Percentiles rank a stretch among this genome's conserved stretches.
phyloP scores from a whole-genome alignment of 2,888 invertebrate species.

The Hydroisotoma schaefferi region DNA sequence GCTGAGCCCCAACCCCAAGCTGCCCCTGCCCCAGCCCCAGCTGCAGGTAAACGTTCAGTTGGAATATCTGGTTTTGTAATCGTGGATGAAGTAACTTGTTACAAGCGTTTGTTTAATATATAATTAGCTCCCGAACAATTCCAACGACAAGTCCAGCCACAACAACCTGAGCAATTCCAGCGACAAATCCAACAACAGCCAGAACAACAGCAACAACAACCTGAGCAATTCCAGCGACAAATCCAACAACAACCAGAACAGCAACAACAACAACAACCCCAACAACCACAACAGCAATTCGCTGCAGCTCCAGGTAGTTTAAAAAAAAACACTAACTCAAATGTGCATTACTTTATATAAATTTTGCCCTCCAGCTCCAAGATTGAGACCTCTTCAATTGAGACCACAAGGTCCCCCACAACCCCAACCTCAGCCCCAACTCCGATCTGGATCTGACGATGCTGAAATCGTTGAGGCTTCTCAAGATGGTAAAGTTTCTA shows the following conservation, averaged over 20 bases:
- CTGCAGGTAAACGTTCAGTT: too few species aligned
- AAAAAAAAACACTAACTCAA: too few species aligned
- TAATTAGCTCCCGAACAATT: slow-evolving; percentile 18
- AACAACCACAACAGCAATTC: slow-evolving; percentile 32
- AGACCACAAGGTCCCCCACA: slow-evolving; percentile 15
- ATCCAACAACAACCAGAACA: slow-evolving; percentile 21
- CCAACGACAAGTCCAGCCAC: slow-evolving; percentile 31
- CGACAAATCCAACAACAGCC: slow-evolving; percentile 36
- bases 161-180: slow-evolving; percentile 25
- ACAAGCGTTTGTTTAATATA: slow-evolving; percentile 1
- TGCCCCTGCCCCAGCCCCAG: too few species aligned
- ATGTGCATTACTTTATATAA: too few species aligned
- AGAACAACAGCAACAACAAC: slow-evolving; percentile 24
- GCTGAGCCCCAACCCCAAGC: slow-evolving; percentile 24
- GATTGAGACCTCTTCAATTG: slow-evolving; percentile 11
- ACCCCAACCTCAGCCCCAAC: slow-evolving; percentile 49
- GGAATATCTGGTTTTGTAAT: too few species aligned
- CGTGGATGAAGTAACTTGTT: too few species aligned
- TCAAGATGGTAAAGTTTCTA: neutral
- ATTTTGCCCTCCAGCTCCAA: slow-evolving; percentile 5
- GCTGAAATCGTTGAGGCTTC: slow-evolving; percentile 9
- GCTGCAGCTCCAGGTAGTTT: slow-evolving; percentile 6
- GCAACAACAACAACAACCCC: slow-evolving; percentile 28
- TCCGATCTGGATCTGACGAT: slow-evolving; percentile 49
- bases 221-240: slow-evolving; percentile 25